Evolutionary conservation across 2,797 vertebrate species (phyloP), one percentile per base, ranked within the genome.

Genomic region (Ceryle rudis): DNA sequence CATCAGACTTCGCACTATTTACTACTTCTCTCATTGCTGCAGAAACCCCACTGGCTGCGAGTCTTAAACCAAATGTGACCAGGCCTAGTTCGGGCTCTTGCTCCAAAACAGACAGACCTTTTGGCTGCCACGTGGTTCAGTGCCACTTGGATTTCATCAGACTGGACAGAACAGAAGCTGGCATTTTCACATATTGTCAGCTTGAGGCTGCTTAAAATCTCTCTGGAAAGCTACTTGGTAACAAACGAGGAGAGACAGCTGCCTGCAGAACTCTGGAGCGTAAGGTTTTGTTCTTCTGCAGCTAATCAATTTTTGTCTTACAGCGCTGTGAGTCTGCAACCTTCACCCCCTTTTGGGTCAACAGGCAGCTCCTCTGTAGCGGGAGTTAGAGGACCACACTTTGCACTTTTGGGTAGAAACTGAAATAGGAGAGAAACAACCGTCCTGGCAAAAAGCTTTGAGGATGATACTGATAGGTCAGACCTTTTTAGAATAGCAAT

Each of bases 231-330:
- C 89, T 67, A 44, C 74, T 6, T 11, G 7, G 64, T 67, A 89
- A 87, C 47, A 85, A 90, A 92, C 47, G 1, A 64, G 92, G 71
- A 94, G 67, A 92, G 91, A 86, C 66, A 85, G 86, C 84, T 73
- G 81, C 92, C 90, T 54, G 89, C 81, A 77, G 81, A 79, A 44
- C 49, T 71, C 10, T 1, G 42, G 47, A 80, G 60, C 16, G 3
- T 6, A 41, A 73, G 1, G 5, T 11, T 85, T 12, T 60, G 57
- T 28, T 57, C 67, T 79, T 60, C 64, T 75, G 79, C 81, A 77
- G 61, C 52, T 91, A 11, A 90, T 87, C 88, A 28, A 5, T 77
- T 74, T 29, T 23, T 77, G 78, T 33, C 58, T 44, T 11, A 51
- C 86, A 84, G 74, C 51, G 19, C 2, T 15, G 23, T 1, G 22